Conservation (phyloP, 2,888 invertebrate species). For the Galerucella calmariensis region DNA sequence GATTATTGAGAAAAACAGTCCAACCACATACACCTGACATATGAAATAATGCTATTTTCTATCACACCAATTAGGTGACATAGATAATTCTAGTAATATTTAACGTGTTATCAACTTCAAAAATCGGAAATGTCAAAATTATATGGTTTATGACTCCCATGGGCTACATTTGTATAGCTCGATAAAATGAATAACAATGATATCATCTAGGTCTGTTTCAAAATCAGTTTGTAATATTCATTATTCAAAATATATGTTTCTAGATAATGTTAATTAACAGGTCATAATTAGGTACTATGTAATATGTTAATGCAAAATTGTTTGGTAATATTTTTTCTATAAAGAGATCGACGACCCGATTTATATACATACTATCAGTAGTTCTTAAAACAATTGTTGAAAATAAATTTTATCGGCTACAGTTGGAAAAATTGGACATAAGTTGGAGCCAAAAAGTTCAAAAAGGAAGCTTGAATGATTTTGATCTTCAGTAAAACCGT, state of each 20-base stretch:
- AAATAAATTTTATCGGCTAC: too few relatives aligned
- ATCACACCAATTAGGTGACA: conserved; percentile 11
- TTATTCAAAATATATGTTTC: conserved; percentile 20
- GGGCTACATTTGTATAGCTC: conserved; percentile 9
- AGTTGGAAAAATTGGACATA: too few relatives aligned
- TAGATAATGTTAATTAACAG: conserved; percentile 10
- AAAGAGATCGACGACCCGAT: neutral
- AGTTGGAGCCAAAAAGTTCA: too few relatives aligned
- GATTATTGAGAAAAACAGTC: neutral
- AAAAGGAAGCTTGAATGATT: too few relatives aligned
- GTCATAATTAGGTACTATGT: conserved; percentile 15
- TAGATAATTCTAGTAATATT: neutral
- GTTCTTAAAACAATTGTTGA: too few relatives aligned
- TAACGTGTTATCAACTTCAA: conserved; percentile 3
- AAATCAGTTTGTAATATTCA: conserved; percentile 16
- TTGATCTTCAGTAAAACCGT: too few relatives aligned
- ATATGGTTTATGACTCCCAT: conserved; percentile 15
- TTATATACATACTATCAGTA: too few relatives aligned
- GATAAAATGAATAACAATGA: conserved; percentile 22
- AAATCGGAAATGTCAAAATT: conserved; percentile 7
- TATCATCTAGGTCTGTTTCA: conserved; percentile 24
- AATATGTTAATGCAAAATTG: conserved; percentile 20
- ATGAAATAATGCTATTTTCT: conserved; percentile 10
- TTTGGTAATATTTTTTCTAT: conserved; percentile 22
- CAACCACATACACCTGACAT: conserved; percentile 2